phyloP scores from a whole-genome alignment of 2,888 invertebrate genomes.

The Holacanthella duospinosa region DNA sequence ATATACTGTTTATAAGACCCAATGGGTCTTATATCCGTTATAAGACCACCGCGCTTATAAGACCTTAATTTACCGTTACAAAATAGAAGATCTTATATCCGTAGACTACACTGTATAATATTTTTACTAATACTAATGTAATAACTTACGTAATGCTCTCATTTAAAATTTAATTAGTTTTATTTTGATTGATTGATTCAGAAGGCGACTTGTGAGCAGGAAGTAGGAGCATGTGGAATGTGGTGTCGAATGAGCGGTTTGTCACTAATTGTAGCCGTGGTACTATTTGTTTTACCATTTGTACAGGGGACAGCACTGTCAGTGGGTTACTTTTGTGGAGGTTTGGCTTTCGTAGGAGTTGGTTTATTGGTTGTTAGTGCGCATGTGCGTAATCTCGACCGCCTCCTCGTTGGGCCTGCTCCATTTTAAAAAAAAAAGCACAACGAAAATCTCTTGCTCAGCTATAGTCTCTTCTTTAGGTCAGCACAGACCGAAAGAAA shows the following conservation, averaged over 20 bases:
- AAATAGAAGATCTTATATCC: no score
- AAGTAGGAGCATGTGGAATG: neutral
- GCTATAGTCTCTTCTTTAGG: neutral
- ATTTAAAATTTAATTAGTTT: no score
- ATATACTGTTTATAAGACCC: no score
- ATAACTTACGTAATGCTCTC: no score
- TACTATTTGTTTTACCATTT: neutral
- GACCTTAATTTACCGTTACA: no score
- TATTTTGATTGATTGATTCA: neutral
- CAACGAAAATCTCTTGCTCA: neutral
- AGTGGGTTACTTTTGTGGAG: neutral
- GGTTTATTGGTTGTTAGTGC: neutral
- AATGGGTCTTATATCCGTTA: no score
- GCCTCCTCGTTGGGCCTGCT: neutral
- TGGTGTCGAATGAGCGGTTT: neutral
- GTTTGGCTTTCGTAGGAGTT: neutral
- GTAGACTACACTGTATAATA: no score
- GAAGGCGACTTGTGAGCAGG: conserved; percentile 1
- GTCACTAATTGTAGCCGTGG: neutral
- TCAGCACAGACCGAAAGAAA: no score
- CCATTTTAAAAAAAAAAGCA: neutral
- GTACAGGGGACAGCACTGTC: neutral
- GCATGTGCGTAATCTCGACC: neutral
- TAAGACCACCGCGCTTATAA: no score
- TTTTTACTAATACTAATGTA: no score